These are phyloP conservation scores for Carposina sasakii DNA, from an alignment of 1,140 invertebrate species.

Conservation along the genomic window DNA sequence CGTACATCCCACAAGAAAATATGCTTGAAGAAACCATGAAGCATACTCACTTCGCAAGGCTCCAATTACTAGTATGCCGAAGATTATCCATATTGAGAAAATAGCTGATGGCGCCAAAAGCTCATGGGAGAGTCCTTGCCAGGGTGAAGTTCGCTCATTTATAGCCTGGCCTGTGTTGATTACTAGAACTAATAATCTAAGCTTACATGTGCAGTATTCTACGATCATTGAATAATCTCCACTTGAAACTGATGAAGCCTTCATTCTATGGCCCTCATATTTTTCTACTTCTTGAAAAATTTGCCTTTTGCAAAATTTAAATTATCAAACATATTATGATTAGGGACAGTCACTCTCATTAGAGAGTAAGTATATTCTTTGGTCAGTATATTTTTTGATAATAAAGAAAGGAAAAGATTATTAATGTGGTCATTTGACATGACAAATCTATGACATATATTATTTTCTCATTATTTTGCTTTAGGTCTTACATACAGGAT, in stretches of 20 bases:
- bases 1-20: conserved; percentile 36
- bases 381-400: too few relatives aligned
- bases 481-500: too few relatives aligned
- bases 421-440: too few relatives aligned
- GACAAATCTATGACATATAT: too few relatives aligned
- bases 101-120: conserved; percentile 39
- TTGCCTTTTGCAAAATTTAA: too few relatives aligned
- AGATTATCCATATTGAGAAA: conserved; percentile 41
- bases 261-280: too few relatives aligned
- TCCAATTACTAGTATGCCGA: conserved; percentile 34
- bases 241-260: conserved; percentile 15
- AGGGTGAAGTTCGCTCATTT: conserved; percentile 39
- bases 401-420: too few relatives aligned
- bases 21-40: conserved; percentile 43
- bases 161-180: conserved; percentile 47
- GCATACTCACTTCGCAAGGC: conserved; percentile 16
- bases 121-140: conserved; percentile 36
- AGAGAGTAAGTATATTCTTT: too few relatives aligned
- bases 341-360: too few relatives aligned
- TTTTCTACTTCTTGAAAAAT: too few relatives aligned
- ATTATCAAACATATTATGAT: too few relatives aligned
- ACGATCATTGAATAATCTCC: conserved; percentile 37
- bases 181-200: conserved; percentile 42
- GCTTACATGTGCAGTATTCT: conserved; percentile 33
- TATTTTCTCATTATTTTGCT: too few relatives aligned